A percentile compares a stretch with the other conserved stretches of the same genome.
These are phyloP conservation scores for Solenodon paradoxus DNA, from an alignment of 2,113 vertebrate species.

Conservation along the genomic window DNA sequence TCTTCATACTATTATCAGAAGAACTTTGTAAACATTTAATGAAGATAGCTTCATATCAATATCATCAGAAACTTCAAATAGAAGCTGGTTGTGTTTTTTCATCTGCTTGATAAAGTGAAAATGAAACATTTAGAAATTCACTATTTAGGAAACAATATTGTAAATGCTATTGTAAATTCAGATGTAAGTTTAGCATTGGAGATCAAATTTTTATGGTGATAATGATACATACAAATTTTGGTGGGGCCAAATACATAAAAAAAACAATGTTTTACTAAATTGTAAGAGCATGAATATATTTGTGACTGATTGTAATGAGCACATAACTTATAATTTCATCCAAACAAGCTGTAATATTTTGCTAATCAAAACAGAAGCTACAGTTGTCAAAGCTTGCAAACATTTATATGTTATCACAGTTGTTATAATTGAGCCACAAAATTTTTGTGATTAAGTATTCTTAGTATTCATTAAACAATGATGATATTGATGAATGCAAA, in stretches of 20 bases:
- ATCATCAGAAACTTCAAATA: not conserved
- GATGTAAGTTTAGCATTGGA: not conserved
- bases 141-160: not conserved
- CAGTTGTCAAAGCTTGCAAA: not conserved
- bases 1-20: not conserved
- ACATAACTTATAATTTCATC: not conserved
- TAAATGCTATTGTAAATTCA: not conserved
- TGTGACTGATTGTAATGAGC: not conserved
- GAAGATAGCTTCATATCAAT: not conserved
- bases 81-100: not conserved
- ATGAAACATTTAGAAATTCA: not conserved
- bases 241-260: not conserved
- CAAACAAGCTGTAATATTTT: constrained; percentile 26
- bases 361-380: constrained; percentile 8
- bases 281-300: not conserved
- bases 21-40: not conserved
- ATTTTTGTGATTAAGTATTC: not conserved
- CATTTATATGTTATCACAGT: not conserved
- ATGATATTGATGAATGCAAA: not conserved
- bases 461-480: not conserved
- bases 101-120: not conserved
- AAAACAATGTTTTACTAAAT: constrained; percentile 1
- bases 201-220: constrained; percentile 21
- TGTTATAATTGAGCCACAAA: not conserved
- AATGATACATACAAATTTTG: not conserved